Conservation (phyloP, 2,888 invertebrate genomes). For the Tetropium fuscum region DNA sequence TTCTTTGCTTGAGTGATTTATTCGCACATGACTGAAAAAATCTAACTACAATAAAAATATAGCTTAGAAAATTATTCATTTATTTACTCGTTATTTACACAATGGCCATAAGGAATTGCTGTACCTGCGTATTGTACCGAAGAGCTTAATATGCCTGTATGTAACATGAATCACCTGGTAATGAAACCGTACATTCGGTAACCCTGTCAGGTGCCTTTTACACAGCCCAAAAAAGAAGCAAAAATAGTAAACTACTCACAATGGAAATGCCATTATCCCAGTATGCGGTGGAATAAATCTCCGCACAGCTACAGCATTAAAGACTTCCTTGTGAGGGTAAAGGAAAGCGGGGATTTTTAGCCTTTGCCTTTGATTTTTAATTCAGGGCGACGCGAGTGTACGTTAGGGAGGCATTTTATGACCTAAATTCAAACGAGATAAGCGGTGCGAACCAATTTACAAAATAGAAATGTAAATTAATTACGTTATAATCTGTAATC, state of each 20-base stretch:
- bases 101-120: too few relatives aligned
- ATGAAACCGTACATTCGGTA: constrained; percentile 1
- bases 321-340: constrained; percentile 1
- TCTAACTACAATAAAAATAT: too few relatives aligned
- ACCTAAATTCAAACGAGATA: constrained; percentile 13
- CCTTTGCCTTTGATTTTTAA: constrained; percentile 19
- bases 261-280: constrained; percentile 21
- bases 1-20: too few relatives aligned
- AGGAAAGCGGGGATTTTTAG: not conserved
- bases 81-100: too few relatives aligned
- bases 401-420: constrained; percentile 5
- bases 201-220: constrained; percentile 38
- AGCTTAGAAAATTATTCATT: too few relatives aligned
- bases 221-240: constrained; percentile 35
- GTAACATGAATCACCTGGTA: constrained; percentile 4
- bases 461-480: constrained; percentile 22
- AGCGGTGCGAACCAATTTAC: constrained; percentile 21
- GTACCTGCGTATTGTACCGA: too few relatives aligned
- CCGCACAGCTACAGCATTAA: constrained; percentile 11
- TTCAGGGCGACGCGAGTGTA: constrained; percentile 6
- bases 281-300: constrained; percentile 29
- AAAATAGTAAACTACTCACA: constrained; percentile 30
- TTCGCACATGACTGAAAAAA: too few relatives aligned
- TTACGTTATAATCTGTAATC: constrained; percentile 9
- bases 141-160: too few relatives aligned